These are phyloP conservation scores for Pyxicephalus adspersus DNA, from an alignment of 2,113 vertebrate genomes.

Conservation along the genomic window DNA sequence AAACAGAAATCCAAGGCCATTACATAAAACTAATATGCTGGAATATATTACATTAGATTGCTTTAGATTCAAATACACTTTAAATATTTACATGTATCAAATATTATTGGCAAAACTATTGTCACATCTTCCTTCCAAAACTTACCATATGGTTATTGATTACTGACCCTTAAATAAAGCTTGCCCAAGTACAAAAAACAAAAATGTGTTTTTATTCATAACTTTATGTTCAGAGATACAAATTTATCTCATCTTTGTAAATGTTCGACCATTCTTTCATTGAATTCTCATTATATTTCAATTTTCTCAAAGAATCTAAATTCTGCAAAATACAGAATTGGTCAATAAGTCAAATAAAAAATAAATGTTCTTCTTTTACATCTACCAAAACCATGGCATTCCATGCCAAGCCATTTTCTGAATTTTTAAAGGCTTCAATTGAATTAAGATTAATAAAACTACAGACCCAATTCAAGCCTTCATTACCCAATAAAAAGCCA, in stretches of 20 bases:
- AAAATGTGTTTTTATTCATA: constrained; percentile 96
- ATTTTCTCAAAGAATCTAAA: constrained; percentile 80
- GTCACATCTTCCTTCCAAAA: no score
- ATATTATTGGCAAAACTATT: no score
- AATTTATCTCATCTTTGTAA: constrained; percentile 90
- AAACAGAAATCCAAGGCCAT: no score
- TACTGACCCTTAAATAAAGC: constrained; percentile 64
- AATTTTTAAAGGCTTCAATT: constrained; percentile 44
- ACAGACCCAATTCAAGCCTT: constrained; percentile 7
- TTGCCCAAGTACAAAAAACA: constrained; percentile 86
- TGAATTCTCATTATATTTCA: constrained; percentile 80
- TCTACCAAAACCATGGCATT: constrained; percentile 88
- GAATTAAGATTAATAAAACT: not conserved
- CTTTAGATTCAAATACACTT: no score
- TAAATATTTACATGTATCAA: no score
- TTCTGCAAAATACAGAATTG: constrained; percentile 80
- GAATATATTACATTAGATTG: no score
- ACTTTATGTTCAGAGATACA: constrained; percentile 95
- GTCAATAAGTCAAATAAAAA: constrained; percentile 86
- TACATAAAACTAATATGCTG: no score
- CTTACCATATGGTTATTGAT: no score
- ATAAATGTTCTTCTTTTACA: constrained; percentile 76
- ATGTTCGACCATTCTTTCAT: constrained; percentile 90
- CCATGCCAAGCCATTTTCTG: constrained; percentile 76
- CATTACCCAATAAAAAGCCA: not conserved